These are phyloP conservation scores for Lycaena phlaeas DNA, from an alignment of 2,888 invertebrate species.

Conservation along the genomic window DNA sequence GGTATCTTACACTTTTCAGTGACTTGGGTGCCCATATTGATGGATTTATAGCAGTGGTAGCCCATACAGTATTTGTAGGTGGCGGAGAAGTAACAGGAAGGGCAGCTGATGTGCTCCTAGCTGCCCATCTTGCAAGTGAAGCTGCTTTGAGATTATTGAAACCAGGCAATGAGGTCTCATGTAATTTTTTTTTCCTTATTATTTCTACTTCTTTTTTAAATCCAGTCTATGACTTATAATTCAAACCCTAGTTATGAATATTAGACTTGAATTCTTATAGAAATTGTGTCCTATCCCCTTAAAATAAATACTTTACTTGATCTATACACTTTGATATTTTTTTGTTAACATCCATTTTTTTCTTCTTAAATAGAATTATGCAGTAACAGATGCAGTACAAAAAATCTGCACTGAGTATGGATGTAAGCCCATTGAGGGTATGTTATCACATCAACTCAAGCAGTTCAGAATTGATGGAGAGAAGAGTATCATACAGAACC, in stretches of 20 bases:
- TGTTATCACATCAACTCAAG: conserved; percentile 95
- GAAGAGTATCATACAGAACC: conserved; percentile 88
- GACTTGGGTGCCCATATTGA: conserved; percentile 99
- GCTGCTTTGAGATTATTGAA: conserved; percentile 94
- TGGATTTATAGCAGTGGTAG: conserved; percentile 98
- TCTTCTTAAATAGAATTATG: conserved; percentile 83
- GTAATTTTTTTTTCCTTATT: neutral
- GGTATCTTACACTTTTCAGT: conserved; percentile 71
- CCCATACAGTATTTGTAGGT: conserved; percentile 94
- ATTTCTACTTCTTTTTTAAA: no score
- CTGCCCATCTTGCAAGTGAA: conserved; percentile 96
- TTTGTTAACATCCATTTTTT: no score
- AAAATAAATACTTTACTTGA: no score
- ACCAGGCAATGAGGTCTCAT: conserved; percentile 88
- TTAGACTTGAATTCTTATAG: no score
- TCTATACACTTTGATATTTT: no score
- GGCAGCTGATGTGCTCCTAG: conserved; percentile 95
- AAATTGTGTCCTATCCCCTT: no score
- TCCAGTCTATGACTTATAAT: no score
- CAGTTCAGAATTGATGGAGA: conserved; percentile 98
- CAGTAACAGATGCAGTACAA: conserved; percentile 92
- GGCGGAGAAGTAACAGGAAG: conserved; percentile 85
- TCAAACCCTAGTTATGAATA: no score
- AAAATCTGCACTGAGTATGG: conserved; percentile 94
- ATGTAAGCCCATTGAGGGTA: conserved; percentile 98